Evolutionary conservation across 2,113 vertebrate species (phyloP).

Genomic region (Illadopsis cleaveri): DNA sequence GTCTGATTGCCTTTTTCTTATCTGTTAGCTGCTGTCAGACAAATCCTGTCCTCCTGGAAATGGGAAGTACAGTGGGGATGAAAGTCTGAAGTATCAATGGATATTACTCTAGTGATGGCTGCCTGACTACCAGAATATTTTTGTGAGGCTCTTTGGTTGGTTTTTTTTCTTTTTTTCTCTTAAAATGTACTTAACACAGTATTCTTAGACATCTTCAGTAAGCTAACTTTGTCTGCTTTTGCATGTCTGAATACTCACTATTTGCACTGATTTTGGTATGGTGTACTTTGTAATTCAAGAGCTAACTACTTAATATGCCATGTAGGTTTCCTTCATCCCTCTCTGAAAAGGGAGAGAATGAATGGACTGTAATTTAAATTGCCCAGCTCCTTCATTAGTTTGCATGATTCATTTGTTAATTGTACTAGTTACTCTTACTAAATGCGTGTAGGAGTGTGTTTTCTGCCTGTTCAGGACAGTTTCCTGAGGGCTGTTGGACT

Average conservation of each 20-base stretch:
- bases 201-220: neutral
- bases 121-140: neutral
- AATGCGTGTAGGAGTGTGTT: neutral
- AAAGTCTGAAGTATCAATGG: neutral
- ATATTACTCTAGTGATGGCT: neutral
- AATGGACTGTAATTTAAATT: neutral
- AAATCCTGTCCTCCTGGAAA: neutral
- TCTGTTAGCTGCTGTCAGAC: neutral
- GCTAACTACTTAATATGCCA: constrained; percentile 18
- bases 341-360: neutral
- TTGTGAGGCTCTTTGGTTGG: neutral
- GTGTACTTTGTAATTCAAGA: neutral
- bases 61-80: neutral
- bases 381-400: neutral
- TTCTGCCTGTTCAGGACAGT: neutral
- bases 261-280: neutral
- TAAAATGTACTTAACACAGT: neutral
- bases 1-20: neutral
- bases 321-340: neutral
- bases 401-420: neutral
- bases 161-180: neutral
- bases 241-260: neutral
- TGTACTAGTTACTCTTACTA: neutral
- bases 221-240: neutral
- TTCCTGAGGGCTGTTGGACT: neutral